phyloP scores from a whole-genome alignment of 1,140 invertebrate genomes.

The Patella vulgata region DNA sequence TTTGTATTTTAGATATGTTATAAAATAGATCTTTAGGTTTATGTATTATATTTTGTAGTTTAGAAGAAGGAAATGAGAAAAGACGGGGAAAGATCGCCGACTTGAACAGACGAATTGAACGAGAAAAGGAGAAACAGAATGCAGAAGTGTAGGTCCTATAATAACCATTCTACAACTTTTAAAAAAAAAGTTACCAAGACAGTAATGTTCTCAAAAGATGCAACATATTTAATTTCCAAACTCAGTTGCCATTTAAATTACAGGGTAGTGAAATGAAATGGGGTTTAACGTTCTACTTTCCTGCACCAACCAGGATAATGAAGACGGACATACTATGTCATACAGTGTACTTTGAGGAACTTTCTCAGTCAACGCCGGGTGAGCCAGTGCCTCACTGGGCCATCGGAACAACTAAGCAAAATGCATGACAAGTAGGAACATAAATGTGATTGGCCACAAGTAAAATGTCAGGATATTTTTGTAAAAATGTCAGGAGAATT shows the following conservation, averaged over 20 bases:
- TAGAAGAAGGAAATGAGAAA: slow-evolving; percentile 25
- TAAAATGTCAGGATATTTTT: too few species aligned
- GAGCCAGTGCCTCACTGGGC: too few species aligned
- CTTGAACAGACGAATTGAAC: slow-evolving; percentile 28
- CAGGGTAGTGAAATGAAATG: background rate
- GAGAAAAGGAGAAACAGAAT: slow-evolving; percentile 18
- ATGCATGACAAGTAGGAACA: too few species aligned
- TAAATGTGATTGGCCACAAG: too few species aligned
- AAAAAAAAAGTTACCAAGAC: background rate
- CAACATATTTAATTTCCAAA: background rate
- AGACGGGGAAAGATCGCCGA: slow-evolving; percentile 24
- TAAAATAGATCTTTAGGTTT: too few species aligned
- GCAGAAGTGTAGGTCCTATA: slow-evolving; percentile 22
- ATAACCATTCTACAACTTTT: background rate
- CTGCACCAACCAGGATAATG: too few species aligned
- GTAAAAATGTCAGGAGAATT: too few species aligned
- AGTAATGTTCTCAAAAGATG: background rate
- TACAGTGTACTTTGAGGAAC: background rate
- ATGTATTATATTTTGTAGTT: slow-evolving; percentile 18
- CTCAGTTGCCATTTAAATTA: background rate
- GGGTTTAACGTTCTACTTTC: background rate
- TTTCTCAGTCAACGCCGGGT: too few species aligned
- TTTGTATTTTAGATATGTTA: too few species aligned
- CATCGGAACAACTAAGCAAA: too few species aligned
- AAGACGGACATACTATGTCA: background rate